Evolutionary conservation across 2,113 vertebrate species (phyloP), one percentile per base, ranked within the genome.

Genomic region (Stegastes partitus): DNA sequence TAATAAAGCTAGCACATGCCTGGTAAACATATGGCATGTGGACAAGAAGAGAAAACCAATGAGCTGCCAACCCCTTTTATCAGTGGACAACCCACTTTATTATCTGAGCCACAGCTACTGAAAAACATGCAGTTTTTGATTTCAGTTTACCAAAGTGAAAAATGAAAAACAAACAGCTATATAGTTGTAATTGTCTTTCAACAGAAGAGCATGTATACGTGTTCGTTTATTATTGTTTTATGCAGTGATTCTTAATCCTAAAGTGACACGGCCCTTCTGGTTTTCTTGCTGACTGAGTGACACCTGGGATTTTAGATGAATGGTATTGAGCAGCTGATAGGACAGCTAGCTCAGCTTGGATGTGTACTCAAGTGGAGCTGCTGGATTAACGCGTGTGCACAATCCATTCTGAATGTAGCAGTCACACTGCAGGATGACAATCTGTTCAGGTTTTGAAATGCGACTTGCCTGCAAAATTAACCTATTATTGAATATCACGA

Each of bases 311-410:
- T 57, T 57, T 54, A 54, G 37, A 57, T 57, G 9, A 63, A 59
- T 50, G 39, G 0, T 19, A 11, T 59, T 53, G 10, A 44, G 39
- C 53, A 8, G 42, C 26, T 57, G 53, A 64, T 23, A 49, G 53
- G 1, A 76, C 39, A 26, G 51, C 44, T 66, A 50, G 26, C 14
- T 49, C 44, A 56, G 39, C 45, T 53, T 50, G 6, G 25, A 44
- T 28, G 18, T 66, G 21, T 58, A 1, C 31, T 74, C 22, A 26
- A 59, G 51, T 22, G 44, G 44, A 89, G 56, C 79, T 74, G 59
- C 45, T 65, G 50, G 54, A 65, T 78, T 75, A 72, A 61, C 72
- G 56, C 5, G 21, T 71, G 23, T 75, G 54, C 78, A 82, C 51
- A 69, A 62, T 66, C 66, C 16, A 47, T 77, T 68, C 23, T 71